phyloP scores from a whole-genome alignment of 2,888 invertebrate species.

The Drosophila mulleri region DNA sequence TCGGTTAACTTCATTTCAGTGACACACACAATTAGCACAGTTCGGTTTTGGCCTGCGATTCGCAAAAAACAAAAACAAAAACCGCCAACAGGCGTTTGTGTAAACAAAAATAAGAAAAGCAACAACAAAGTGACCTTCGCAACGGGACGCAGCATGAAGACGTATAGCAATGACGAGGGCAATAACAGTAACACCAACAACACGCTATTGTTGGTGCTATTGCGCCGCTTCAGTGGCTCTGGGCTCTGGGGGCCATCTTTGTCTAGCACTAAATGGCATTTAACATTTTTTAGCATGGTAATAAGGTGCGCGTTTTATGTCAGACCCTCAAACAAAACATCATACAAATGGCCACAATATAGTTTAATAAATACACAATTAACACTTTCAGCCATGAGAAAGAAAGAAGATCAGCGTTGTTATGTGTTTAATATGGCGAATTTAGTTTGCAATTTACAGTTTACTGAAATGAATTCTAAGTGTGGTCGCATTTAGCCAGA shows the following conservation, averaged over 20 bases:
- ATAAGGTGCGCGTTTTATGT: slow-evolving; percentile 62
- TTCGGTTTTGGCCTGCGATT: slow-evolving; percentile 43
- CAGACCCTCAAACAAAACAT: slow-evolving; percentile 27
- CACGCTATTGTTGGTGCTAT: slow-evolving; percentile 13
- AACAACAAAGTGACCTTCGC: slow-evolving; percentile 52
- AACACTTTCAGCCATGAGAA: slow-evolving; percentile 40
- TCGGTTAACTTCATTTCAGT: slow-evolving; percentile 58
- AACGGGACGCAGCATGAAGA: slow-evolving; percentile 63
- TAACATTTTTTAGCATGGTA: slow-evolving; percentile 62
- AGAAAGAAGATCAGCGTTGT: neutral
- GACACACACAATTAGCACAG: slow-evolving; percentile 72
- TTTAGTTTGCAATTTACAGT: neutral
- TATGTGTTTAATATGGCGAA: neutral
- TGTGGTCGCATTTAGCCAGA: neutral
- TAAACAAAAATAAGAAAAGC: slow-evolving; percentile 30
- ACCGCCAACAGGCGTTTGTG: slow-evolving; percentile 37
- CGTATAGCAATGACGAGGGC: slow-evolving; percentile 42
- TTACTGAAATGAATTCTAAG: slow-evolving; percentile 6
- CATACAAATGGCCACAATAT: slow-evolving; percentile 50
- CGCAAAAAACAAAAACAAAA: slow-evolving; percentile 15
- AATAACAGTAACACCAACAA: slow-evolving; percentile 18
- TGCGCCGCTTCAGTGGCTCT: slow-evolving; percentile 56
- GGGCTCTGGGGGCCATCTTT: slow-evolving; percentile 54
- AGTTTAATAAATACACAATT: slow-evolving; percentile 65
- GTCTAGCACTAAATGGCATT: slow-evolving; percentile 50